Evolutionary conservation across 2,797 vertebrate species (phyloP), one percentile per base, ranked within the genome.

Genomic region (Thaleichthys pacificus): DNA sequence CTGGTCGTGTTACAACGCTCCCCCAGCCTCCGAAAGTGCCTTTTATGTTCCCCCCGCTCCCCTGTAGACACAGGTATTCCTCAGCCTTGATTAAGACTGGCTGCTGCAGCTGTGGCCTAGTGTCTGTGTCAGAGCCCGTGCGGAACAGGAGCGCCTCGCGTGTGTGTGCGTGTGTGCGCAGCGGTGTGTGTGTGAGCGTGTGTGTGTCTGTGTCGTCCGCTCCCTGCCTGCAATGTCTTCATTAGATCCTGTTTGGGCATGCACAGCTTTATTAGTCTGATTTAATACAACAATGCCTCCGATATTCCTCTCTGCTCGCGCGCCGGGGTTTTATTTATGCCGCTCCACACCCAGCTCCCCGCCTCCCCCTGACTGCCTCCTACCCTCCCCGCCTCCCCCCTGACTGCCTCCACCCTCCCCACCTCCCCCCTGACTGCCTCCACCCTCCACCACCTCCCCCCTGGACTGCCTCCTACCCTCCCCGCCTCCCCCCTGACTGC

Each of bases 241-340:
- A 89, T 93, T 92, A 89, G 86, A 84, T 82, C 70, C 80, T 79
- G 78, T 89, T 91, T 91, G 87, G 87, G 88, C 78, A 83, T 87
- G 83, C 84, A 80, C 81, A 76, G 79, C 86, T 92, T 92, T 91
- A 92, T 91, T 92, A 90, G 91, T 90, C 82, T 89, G 92, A 92
- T 93, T 92, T 92, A 91, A 92, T 90, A 89, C 88, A 91, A 89
- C 86, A 84, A 82, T 89, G 82, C 71, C 84, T 80, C 75, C 84
- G 85, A 87, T 88, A 90, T 90, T 80, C 86, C 80, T 88, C 80
- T 89, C 79, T 79, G 84, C 77, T 92, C 86, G 92, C 90, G 89
- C 82, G 8, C 7, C 5, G 32, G 1, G 32, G 86, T 90, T 86
- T 90, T 90, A 93, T 93, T 92, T 88, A 91, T 80, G 83, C 81